Conservation (phyloP, 2,113 vertebrate genomes). For the Lynx canadensis region DNA sequence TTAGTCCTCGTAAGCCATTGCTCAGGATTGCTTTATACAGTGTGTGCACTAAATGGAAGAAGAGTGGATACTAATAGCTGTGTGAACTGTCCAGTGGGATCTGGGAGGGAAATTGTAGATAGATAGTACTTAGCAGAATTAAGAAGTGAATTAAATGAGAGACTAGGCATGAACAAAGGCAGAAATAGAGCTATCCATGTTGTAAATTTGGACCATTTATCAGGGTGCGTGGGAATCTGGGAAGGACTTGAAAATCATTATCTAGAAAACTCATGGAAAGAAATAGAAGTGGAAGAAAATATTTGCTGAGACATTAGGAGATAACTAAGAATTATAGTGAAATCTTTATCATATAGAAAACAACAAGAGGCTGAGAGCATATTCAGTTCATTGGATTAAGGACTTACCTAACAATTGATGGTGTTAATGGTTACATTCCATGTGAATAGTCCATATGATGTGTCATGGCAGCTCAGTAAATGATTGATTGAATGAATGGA, state of each 20-base stretch:
- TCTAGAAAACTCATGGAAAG: slow-evolving; percentile 8
- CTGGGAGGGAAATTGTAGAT: not conserved
- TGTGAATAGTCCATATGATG: not conserved
- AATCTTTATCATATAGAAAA: not conserved
- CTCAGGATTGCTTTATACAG: not conserved
- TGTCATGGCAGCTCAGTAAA: not conserved
- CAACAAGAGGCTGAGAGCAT: not conserved
- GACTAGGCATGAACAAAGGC: not conserved
- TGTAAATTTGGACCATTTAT: not conserved
- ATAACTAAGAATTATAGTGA: not conserved
- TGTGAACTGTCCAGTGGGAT: not conserved
- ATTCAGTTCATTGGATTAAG: not conserved
- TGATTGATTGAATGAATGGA: not conserved
- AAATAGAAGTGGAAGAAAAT: slow-evolving; percentile 19
- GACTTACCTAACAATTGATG: not conserved
- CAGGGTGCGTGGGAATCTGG: not conserved
- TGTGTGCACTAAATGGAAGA: not conserved
- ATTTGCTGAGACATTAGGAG: not conserved
- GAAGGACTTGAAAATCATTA: slow-evolving; percentile 5
- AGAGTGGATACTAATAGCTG: not conserved
- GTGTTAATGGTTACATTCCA: not conserved
- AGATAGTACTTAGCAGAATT: slow-evolving; percentile 26
- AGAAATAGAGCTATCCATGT: not conserved
- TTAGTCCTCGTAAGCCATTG: not conserved
- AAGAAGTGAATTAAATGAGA: slow-evolving; percentile 44